Conservation (phyloP, 2,113 vertebrate species). For the Struthidea cinerea region DNA sequence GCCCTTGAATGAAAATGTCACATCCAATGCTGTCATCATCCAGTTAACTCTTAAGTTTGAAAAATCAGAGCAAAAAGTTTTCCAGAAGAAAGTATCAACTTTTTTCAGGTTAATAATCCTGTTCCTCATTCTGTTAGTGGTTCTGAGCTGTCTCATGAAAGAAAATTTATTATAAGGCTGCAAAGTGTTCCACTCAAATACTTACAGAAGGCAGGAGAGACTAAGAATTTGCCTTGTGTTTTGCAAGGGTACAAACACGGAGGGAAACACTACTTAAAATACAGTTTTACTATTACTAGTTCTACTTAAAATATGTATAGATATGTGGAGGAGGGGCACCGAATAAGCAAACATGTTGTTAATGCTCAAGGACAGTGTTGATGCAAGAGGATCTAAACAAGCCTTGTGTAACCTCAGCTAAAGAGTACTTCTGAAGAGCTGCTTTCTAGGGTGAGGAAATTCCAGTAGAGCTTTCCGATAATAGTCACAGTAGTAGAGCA, state of each 20-base stretch:
- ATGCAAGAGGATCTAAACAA: background rate
- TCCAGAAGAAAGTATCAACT: background rate
- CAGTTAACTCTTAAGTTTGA: background rate
- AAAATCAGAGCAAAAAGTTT: background rate
- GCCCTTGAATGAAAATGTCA: background rate
- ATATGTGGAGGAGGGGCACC: background rate
- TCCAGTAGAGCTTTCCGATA: background rate
- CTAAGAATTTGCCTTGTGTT: background rate
- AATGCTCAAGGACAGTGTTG: background rate
- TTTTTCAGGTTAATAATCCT: background rate
- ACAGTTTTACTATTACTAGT: background rate
- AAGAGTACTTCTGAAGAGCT: background rate
- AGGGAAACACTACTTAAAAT: background rate
- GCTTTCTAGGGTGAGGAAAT: background rate
- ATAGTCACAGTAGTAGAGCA: background rate
- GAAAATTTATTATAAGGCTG: background rate
- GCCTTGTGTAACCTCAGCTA: background rate
- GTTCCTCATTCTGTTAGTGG: background rate
- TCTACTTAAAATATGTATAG: background rate
- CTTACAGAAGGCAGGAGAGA: background rate
- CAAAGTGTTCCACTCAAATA: background rate
- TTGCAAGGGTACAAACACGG: background rate
- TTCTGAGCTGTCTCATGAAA: background rate
- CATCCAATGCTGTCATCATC: background rate
- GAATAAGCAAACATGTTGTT: background rate